Evolutionary conservation across 2,113 vertebrate genomes (phyloP).

Genomic region (Colossoma macropomum): DNA sequence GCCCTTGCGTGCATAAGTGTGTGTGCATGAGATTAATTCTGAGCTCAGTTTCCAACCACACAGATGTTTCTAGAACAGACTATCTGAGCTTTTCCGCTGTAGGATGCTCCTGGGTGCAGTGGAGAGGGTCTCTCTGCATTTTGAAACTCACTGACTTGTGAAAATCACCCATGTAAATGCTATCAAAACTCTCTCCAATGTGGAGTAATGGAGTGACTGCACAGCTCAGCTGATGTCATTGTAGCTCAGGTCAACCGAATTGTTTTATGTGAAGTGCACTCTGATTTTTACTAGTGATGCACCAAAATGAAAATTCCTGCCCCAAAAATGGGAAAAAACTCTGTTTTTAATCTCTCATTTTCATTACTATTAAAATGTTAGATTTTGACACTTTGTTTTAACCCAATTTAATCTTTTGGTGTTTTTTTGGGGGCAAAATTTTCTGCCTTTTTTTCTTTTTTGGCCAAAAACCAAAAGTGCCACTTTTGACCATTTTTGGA

Average conservation of each 20-base stretch:
- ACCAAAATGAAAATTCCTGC: background rate
- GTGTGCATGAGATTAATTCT: slow-evolving; percentile 8
- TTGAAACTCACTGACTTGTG: slow-evolving; percentile 25
- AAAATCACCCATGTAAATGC: slow-evolving; percentile 25
- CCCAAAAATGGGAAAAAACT: too few relatives aligned
- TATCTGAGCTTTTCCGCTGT: background rate
- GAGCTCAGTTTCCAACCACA: slow-evolving; percentile 4
- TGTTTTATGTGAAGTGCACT: background rate
- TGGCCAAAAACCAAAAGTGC: too few relatives aligned
- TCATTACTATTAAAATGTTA: too few relatives aligned
- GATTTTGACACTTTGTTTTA: too few relatives aligned
- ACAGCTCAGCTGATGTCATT: slow-evolving; percentile 4
- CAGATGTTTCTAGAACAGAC: slow-evolving; percentile 19
- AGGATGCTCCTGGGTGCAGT: background rate
- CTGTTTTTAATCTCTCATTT: too few relatives aligned
- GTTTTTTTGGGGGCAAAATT: too few relatives aligned
- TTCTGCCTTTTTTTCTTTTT: too few relatives aligned
- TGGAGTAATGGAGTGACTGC: background rate
- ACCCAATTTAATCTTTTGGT: too few relatives aligned
- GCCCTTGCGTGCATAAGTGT: background rate
- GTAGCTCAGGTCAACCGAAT: slow-evolving; percentile 15
- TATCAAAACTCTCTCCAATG: background rate
- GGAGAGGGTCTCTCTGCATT: slow-evolving; percentile 6
- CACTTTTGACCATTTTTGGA: too few relatives aligned
- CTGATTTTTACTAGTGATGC: too few relatives aligned